These are phyloP conservation scores for Linnaemya vulpina DNA, from an alignment of 2,888 invertebrate species.

Conservation along the genomic window DNA sequence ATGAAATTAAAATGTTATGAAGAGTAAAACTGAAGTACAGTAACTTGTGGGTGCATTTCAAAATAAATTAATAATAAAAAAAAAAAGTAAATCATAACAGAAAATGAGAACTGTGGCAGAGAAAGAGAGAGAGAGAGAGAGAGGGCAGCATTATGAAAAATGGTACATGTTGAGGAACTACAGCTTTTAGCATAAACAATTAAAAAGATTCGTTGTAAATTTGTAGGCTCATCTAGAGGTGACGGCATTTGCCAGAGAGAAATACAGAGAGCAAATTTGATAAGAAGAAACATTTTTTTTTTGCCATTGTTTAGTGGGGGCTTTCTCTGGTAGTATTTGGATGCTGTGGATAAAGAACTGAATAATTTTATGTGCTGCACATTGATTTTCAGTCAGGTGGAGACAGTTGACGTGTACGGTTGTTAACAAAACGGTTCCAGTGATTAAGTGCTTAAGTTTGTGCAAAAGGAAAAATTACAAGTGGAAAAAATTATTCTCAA, in stretches of 20 bases:
- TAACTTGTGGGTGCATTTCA: slow-evolving; percentile 12
- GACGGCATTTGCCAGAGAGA: slow-evolving; percentile 67
- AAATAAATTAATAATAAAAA: slow-evolving; percentile 38
- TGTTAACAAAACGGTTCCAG: slow-evolving; percentile 76
- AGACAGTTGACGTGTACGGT: slow-evolving; percentile 83
- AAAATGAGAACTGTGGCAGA: neutral
- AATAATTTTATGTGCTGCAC: slow-evolving; percentile 62
- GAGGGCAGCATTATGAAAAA: neutral
- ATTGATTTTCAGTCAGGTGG: slow-evolving; percentile 81
- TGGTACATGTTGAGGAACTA: neutral
- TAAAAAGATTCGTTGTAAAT: slow-evolving; percentile 23
- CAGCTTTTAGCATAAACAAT: slow-evolving; percentile 29
- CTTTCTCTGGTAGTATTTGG: slow-evolving; percentile 35
- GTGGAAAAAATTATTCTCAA: slow-evolving; percentile 36
- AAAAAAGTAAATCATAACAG: neutral
- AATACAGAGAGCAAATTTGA: slow-evolving; percentile 41
- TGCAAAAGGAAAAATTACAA: slow-evolving; percentile 59
- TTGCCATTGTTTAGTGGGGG: slow-evolving; percentile 15
- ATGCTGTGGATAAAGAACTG: slow-evolving; percentile 59
- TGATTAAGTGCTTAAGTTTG: slow-evolving; percentile 71
- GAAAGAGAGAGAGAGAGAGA: neutral
- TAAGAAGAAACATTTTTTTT: slow-evolving; percentile 60
- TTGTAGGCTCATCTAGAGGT: slow-evolving; percentile 28
- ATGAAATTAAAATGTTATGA: neutral
- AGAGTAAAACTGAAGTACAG: neutral